Conservation (phyloP, 2,797 vertebrate genomes). For the Falco berigora region DNA sequence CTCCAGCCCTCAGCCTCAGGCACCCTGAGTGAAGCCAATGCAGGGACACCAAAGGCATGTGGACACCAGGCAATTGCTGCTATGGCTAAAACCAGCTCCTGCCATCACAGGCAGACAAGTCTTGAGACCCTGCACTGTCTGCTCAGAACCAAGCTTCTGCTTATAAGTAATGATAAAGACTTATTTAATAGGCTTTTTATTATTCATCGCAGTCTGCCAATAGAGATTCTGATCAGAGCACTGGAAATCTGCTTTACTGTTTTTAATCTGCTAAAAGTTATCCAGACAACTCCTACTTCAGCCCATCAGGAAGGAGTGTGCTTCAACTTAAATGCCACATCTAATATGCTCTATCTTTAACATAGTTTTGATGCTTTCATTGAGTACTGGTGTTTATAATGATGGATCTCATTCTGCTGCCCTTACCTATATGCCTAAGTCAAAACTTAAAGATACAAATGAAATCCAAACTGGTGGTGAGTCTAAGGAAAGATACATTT, state of each 20-base stretch:
- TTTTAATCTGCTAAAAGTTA: not conserved
- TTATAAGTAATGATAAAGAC: not conserved
- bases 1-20: not conserved
- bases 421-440: not conserved
- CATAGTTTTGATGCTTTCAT: not conserved
- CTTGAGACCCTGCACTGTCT: not conserved
- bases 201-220: not conserved
- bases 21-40: not conserved
- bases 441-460: not conserved
- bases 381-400: not conserved
- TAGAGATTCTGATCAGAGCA: not conserved
- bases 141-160: not conserved
- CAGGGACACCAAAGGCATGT: not conserved
- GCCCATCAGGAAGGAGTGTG: not conserved
- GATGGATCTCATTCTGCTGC: not conserved
- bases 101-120: no score
- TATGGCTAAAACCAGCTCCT: not conserved
- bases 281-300: not conserved
- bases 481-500: not conserved
- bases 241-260: not conserved
- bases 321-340: not conserved
- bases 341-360: not conserved
- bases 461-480: not conserved
- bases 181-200: not conserved
- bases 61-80: not conserved